Conservation (phyloP, 2,888 invertebrate species). For the Eupeodes luniger region DNA sequence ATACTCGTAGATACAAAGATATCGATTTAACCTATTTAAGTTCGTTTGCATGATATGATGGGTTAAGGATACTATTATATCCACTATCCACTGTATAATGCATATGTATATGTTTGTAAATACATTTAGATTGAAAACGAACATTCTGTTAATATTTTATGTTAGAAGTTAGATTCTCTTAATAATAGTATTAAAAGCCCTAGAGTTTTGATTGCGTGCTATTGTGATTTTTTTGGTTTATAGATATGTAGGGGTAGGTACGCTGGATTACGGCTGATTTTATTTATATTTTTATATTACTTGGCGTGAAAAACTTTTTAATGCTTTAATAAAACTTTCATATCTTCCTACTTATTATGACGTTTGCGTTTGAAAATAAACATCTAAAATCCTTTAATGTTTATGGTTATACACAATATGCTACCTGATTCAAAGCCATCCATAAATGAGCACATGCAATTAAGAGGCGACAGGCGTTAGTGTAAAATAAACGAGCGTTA, state of each 20-base stretch:
- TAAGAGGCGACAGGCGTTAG: neutral
- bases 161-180: too few relatives aligned
- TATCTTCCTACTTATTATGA: neutral
- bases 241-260: neutral
- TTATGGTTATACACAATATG: neutral
- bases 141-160: neutral
- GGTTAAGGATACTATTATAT: neutral
- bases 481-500: neutral
- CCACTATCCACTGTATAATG: neutral
- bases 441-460: neutral
- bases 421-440: neutral
- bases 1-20: neutral
- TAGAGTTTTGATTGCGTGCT: constrained; percentile 6
- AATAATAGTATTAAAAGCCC: neutral
- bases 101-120: too few relatives aligned
- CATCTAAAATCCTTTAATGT: neutral
- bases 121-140: too few relatives aligned
- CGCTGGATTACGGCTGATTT: neutral
- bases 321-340: neutral
- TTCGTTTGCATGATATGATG: neutral
- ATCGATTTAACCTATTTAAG: constrained; percentile 22
- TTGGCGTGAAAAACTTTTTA: constrained; percentile 9
- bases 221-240: constrained; percentile 6
- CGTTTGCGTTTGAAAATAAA: neutral
- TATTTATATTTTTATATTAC: neutral